Conservation (phyloP, 2,888 invertebrate species). For the Harmothoe impar region DNA sequence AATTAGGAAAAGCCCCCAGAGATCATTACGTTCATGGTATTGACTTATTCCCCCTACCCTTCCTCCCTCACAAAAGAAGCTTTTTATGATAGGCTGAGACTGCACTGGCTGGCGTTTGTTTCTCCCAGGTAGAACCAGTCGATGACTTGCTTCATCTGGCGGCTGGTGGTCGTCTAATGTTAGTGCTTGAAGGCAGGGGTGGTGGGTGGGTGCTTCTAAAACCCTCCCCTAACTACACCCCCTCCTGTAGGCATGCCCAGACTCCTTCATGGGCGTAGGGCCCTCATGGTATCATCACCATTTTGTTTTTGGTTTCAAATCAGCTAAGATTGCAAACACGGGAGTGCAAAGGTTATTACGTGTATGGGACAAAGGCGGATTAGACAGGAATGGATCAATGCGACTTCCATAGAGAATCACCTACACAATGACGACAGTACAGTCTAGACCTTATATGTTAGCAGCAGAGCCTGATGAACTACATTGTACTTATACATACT, state of each 20-base stretch:
- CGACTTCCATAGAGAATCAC: too few species aligned
- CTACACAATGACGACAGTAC: neutral
- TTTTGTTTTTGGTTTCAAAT: too few species aligned
- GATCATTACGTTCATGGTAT: conserved; percentile 54
- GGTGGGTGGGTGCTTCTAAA: neutral
- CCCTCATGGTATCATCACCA: too few species aligned
- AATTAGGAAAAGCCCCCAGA: conserved; percentile 58
- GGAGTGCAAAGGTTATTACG: too few species aligned
- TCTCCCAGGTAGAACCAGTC: conserved; percentile 43
- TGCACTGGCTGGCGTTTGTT: conserved; percentile 27
- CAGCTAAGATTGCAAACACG: too few species aligned
- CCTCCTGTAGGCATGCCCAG: neutral
- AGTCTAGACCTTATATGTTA: neutral
- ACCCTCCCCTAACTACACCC: neutral
- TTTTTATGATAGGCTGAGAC: conserved; percentile 46
- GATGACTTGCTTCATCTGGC: conserved; percentile 27
- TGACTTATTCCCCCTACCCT: conserved; percentile 36
- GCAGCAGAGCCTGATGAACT: too few species aligned
- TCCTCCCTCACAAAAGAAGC: conserved; percentile 27
- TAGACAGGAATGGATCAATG: too few species aligned
- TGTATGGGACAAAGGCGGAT: too few species aligned
- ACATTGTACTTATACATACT: too few species aligned
- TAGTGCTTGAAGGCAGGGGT: neutral
- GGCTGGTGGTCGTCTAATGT: neutral
- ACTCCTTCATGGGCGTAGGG: too few species aligned